These are phyloP conservation scores for Brotula barbata DNA, from an alignment of 2,797 vertebrate species.

Conservation along the genomic window DNA sequence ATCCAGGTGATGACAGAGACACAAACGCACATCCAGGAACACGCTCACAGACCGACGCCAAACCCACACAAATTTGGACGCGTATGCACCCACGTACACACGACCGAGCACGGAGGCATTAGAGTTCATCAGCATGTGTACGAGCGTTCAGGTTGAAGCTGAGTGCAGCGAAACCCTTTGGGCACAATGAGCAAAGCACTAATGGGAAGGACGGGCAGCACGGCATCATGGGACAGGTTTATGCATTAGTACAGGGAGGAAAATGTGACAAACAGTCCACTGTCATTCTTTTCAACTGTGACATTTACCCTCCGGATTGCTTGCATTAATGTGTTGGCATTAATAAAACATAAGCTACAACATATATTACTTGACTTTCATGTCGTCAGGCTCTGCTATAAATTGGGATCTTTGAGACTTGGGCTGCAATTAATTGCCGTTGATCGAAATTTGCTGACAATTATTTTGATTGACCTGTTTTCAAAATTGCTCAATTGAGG, in stretches of 20 bases:
- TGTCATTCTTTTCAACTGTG: constrained; percentile 40
- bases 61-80: too few species aligned
- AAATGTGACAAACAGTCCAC: constrained; percentile 30
- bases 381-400: too few species aligned
- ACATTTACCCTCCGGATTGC: neutral
- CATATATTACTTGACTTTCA: too few species aligned
- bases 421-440: too few species aligned
- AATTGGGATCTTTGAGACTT: too few species aligned
- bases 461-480: too few species aligned
- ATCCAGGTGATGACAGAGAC: neutral
- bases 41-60: neutral
- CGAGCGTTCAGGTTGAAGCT: neutral
- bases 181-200: neutral
- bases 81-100: neutral
- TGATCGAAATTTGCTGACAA: too few species aligned
- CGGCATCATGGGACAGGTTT: constrained; percentile 9
- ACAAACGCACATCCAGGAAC: neutral
- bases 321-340: too few species aligned
- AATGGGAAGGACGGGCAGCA: constrained; percentile 1
- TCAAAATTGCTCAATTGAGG: too few species aligned
- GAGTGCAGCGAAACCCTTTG: constrained; percentile 19
- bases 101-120: neutral
- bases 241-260: constrained; percentile 13
- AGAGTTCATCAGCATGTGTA: neutral
- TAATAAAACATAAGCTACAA: too few species aligned